Conservation (phyloP, 2,888 invertebrate species). For the Ichneumoninae sp. region DNA sequence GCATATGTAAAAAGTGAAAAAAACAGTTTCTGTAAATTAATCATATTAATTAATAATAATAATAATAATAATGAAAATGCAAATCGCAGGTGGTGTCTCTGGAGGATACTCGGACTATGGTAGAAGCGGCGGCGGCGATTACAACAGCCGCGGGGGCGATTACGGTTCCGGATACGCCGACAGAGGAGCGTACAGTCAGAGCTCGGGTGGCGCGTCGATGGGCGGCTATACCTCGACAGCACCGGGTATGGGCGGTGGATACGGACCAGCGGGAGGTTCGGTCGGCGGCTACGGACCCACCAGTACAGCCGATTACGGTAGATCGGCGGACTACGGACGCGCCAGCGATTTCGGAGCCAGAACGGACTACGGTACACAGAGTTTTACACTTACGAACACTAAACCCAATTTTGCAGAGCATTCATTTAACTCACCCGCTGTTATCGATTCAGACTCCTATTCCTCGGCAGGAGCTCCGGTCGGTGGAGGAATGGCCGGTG, state of each 20-base stretch:
- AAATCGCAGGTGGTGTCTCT: constrained; percentile 78
- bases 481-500: constrained; percentile 81
- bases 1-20: too few species aligned
- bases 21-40: too few species aligned
- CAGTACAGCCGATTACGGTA: constrained; percentile 80
- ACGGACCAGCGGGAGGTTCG: constrained; percentile 80
- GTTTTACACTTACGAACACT: neutral
- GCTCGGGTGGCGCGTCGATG: constrained; percentile 81
- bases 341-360: constrained; percentile 80
- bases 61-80: too few species aligned
- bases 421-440: neutral
- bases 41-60: too few species aligned
- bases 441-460: neutral
- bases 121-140: constrained; percentile 82
- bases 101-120: constrained; percentile 82
- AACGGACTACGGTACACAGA: constrained; percentile 79
- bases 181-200: constrained; percentile 81
- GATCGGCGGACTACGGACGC: constrained; percentile 80
- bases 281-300: constrained; percentile 82
- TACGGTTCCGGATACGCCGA: constrained; percentile 82
- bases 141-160: constrained; percentile 80
- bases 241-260: constrained; percentile 80
- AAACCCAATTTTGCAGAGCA: neutral
- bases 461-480: constrained; percentile 64
- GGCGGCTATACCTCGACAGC: constrained; percentile 81